These are phyloP conservation scores for Dasysyrphus albostriatus DNA, from an alignment of 2,888 invertebrate species.

Conservation along the genomic window DNA sequence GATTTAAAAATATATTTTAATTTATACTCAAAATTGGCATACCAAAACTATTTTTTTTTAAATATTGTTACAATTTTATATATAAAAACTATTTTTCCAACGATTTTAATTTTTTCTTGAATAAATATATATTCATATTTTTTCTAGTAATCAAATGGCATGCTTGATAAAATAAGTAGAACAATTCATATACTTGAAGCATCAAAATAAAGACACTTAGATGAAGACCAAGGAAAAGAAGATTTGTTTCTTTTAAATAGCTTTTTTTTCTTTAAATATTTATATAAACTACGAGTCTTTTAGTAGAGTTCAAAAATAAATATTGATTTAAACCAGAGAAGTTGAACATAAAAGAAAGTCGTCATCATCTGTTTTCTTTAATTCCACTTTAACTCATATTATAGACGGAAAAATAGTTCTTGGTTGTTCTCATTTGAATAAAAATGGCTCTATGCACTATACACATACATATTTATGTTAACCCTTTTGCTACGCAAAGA, in stretches of 20 bases:
- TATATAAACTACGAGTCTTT: neutral
- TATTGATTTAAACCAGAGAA: neutral
- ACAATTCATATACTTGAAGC: neutral
- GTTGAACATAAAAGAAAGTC: neutral
- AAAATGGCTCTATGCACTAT: too few relatives aligned
- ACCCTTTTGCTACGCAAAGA: too few relatives aligned
- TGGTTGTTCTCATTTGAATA: neutral
- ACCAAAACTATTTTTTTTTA: too few relatives aligned
- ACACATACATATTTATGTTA: too few relatives aligned
- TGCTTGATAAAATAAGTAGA: neutral
- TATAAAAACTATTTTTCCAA: too few relatives aligned
- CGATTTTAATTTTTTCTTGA: too few relatives aligned
- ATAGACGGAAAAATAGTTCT: neutral
- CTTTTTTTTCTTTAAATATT: neutral
- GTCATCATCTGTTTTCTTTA: neutral
- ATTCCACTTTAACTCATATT: neutral
- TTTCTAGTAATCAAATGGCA: too few relatives aligned
- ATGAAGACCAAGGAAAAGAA: neutral
- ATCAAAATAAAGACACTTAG: neutral
- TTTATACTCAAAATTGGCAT: too few relatives aligned
- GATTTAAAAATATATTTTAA: too few relatives aligned
- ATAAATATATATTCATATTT: too few relatives aligned
- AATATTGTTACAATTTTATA: too few relatives aligned
- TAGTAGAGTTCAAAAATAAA: neutral
- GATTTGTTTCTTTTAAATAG: neutral